These are phyloP conservation scores for Euwallacea similis DNA, from an alignment of 1,140 invertebrate species.

Conservation along the genomic window DNA sequence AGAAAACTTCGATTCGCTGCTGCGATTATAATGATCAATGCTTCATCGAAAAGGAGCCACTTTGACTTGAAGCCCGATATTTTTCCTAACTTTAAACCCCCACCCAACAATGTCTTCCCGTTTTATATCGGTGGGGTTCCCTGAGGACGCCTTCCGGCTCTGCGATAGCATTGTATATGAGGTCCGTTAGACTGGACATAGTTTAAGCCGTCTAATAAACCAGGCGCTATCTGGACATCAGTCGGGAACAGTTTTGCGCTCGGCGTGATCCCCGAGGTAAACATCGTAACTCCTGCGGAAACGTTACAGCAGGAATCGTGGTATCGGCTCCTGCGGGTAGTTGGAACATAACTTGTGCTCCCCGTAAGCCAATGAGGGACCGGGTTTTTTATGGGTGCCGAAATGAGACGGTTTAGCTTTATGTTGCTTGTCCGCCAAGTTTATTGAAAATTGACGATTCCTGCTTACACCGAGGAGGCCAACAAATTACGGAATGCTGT, in stretches of 20 bases:
- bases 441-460: no score
- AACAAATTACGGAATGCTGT: no score
- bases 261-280: conserved; percentile 53
- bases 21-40: no score
- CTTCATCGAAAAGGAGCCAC: no score
- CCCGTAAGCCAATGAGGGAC: conserved; percentile 21
- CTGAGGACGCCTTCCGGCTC: conserved; percentile 30
- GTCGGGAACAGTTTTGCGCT: conserved; percentile 49
- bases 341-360: conserved; percentile 28
- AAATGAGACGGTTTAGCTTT: conserved; percentile 25
- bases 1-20: no score
- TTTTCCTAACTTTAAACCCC: conserved; percentile 2
- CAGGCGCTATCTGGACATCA: conserved; percentile 55
- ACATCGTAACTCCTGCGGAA: conserved; percentile 51
- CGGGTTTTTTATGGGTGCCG: conserved; percentile 22
- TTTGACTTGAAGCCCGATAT: not conserved
- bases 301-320: conserved; percentile 29
- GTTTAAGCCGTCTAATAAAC: conserved; percentile 56
- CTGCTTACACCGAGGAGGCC: no score
- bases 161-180: conserved; percentile 55
- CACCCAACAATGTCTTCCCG: conserved; percentile 31
- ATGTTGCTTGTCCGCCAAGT: not conserved
- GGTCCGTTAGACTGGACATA: conserved; percentile 55
- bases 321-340: conserved; percentile 36
- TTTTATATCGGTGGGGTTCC: conserved; percentile 34